Evolutionary conservation across 1,140 invertebrate genomes (phyloP).

Genomic region (Hyles euphorbiae): DNA sequence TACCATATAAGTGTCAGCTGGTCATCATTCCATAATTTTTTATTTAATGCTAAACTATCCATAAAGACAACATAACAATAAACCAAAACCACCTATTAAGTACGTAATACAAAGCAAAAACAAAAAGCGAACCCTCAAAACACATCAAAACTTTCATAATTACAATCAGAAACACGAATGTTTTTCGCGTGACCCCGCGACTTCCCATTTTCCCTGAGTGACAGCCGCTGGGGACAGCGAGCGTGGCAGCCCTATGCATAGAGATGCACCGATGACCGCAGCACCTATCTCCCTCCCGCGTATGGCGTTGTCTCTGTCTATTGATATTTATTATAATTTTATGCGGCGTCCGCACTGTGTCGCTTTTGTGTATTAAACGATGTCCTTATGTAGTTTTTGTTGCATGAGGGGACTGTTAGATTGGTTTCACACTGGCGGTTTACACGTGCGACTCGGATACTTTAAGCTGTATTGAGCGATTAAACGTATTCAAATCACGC

Average conservation of each 20-base stretch:
- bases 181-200: too few relatives aligned
- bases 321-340: constrained; percentile 72
- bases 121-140: too few relatives aligned
- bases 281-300: constrained; percentile 23
- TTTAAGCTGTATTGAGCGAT: neutral
- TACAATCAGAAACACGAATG: neutral
- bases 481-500: neutral
- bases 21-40: too few relatives aligned
- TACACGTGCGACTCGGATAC: too few relatives aligned
- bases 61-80: too few relatives aligned
- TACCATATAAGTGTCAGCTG: too few relatives aligned
- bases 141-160: neutral
- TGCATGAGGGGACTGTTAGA: constrained; percentile 52
- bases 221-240: too few relatives aligned
- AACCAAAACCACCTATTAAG: too few relatives aligned
- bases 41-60: too few relatives aligned
- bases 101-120: too few relatives aligned
- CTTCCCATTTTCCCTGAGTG: too few relatives aligned
- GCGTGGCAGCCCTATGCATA: constrained; percentile 17
- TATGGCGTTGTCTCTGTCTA: constrained; percentile 27
- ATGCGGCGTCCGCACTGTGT: constrained; percentile 52
- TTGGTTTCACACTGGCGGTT: too few relatives aligned
- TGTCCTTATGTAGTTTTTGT: constrained; percentile 52
- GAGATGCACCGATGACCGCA: constrained; percentile 35
- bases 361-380: constrained; percentile 62